Evolutionary conservation across 2,797 vertebrate species (phyloP).

Genomic region (Hypotaenidia okinawae): DNA sequence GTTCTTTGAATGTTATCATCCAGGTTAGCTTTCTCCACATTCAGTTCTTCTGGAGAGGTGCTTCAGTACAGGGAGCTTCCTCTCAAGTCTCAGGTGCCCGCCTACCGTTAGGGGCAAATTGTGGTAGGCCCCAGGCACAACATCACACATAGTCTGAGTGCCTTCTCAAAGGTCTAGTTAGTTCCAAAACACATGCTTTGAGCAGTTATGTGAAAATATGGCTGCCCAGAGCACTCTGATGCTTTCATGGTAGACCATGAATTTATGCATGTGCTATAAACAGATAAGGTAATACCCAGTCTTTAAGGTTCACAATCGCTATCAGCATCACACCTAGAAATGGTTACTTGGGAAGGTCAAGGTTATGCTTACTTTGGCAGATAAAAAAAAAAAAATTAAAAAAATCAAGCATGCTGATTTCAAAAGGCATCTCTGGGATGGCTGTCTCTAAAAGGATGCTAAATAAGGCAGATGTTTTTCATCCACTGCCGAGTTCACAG

Average conservation of each 20-base stretch:
- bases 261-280: background rate
- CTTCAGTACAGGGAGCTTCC: background rate
- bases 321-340: background rate
- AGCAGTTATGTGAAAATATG: background rate
- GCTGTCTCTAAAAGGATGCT: constrained; percentile 24
- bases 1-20: background rate
- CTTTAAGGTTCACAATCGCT: background rate
- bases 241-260: background rate
- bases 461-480: constrained; percentile 54
- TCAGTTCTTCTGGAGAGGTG: background rate
- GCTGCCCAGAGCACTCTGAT: background rate
- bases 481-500: background rate
- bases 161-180: background rate
- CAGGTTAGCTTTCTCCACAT: background rate
- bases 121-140: background rate
- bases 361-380: background rate
- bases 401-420: background rate
- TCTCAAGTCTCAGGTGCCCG: background rate
- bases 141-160: background rate
- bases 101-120: background rate
- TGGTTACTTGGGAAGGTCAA: background rate
- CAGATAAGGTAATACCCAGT: background rate
- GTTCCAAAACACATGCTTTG: background rate
- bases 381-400: background rate
- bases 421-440: background rate